phyloP scores from a whole-genome alignment of 2,797 vertebrate genomes.

The Dromococcyx pavoninus region DNA sequence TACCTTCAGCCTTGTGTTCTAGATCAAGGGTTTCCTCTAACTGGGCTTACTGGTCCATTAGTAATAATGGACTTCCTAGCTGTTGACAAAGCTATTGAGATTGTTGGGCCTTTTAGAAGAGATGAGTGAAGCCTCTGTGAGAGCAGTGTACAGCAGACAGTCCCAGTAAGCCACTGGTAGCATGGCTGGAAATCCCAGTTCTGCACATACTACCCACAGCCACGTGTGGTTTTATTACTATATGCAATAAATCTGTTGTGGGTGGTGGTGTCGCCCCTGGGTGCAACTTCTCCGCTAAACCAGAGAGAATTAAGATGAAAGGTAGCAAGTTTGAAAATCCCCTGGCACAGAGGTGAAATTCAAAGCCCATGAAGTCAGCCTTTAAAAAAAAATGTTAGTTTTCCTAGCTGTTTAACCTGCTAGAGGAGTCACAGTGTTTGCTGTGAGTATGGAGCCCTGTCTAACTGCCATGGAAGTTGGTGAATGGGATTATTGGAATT shows the following conservation, averaged over 20 bases:
- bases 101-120: background rate
- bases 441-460: background rate
- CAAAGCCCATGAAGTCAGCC: background rate
- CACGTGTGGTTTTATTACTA: rapidly evolving
- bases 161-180: background rate
- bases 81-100: background rate
- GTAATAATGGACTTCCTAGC: background rate
- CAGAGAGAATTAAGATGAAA: background rate
- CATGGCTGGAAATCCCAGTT: background rate
- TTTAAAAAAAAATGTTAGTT: background rate
- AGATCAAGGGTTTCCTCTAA: background rate
- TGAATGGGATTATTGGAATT: background rate
- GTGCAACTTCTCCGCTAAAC: background rate
- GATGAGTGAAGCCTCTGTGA: background rate
- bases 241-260: background rate
- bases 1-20: background rate
- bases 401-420: background rate
- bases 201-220: background rate
- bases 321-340: background rate
- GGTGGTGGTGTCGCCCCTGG: background rate
- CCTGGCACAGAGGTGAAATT: rapidly evolving
- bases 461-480: background rate
- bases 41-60: background rate
- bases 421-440: background rate
- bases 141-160: background rate